Evolutionary conservation across 2,797 vertebrate species (phyloP).

Genomic region (Potorous gilbertii): DNA sequence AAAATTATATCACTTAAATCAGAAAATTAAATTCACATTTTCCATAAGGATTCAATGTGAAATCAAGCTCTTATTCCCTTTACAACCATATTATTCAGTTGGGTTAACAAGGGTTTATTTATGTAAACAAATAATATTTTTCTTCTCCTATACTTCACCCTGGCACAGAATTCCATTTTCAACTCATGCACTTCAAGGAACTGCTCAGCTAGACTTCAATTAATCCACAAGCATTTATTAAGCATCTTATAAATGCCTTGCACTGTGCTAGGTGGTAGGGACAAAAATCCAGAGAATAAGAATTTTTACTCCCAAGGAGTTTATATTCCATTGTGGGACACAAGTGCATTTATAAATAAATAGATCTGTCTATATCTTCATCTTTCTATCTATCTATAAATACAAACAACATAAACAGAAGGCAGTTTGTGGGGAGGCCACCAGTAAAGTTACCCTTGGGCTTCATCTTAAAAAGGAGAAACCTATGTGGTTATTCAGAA

Average conservation of each 20-base stretch:
- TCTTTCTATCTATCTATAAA: background rate
- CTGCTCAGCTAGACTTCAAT: background rate
- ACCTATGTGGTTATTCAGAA: background rate
- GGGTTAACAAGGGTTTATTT: background rate
- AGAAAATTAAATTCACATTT: background rate
- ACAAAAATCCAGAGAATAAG: background rate
- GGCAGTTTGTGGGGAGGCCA: background rate
- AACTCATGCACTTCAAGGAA: background rate
- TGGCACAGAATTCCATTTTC: background rate
- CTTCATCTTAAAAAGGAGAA: background rate
- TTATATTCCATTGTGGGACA: background rate
- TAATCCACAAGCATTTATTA: background rate
- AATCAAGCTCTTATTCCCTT: background rate
- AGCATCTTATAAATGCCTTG: background rate
- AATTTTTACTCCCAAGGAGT: background rate
- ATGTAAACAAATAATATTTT: background rate
- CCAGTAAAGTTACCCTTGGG: background rate
- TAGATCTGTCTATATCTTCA: background rate
- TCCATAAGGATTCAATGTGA: background rate
- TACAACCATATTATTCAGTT: background rate
- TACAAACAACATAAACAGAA: background rate
- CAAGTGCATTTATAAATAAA: background rate
- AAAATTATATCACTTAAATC: background rate
- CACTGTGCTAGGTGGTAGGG: background rate
- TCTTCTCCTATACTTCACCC: background rate